Percentiles rank a stretch among this genome's conserved stretches.
phyloP scores from a whole-genome alignment of 23 tunicate genomes.

The Styela plicata region DNA sequence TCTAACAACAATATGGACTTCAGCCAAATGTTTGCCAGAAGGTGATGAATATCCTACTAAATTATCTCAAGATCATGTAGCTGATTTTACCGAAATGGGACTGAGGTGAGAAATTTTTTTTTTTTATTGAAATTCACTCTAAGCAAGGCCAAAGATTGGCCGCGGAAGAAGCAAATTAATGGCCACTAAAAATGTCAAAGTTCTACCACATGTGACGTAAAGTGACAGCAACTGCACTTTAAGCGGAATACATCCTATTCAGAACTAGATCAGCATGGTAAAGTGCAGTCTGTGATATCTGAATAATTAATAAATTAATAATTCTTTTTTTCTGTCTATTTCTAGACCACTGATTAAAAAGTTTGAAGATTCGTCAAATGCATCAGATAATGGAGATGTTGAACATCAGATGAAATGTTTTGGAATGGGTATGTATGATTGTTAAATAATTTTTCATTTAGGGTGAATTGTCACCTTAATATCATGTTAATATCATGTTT shows the following conservation, averaged over 20 bases:
- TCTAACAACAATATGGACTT: slow-evolving; percentile 28
- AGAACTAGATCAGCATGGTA: too few species aligned
- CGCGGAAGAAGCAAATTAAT: too few species aligned
- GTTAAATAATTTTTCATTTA: background rate
- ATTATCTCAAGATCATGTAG: background rate
- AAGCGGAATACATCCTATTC: too few species aligned
- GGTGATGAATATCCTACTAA: slow-evolving; percentile 30
- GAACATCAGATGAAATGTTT: slow-evolving; percentile 25
- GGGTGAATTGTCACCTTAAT: background rate
- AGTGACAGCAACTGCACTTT: too few species aligned
- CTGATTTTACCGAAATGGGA: background rate
- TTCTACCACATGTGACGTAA: too few species aligned
- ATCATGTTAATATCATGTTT: background rate
- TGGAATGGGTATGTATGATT: slow-evolving; percentile 18
- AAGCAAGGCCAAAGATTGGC: too few species aligned
- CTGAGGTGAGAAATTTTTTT: background rate
- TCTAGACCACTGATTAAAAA: background rate
- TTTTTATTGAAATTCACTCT: too few species aligned
- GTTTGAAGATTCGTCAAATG: background rate
- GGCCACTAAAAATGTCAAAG: too few species aligned
- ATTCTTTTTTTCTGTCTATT: too few species aligned
- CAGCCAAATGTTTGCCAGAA: slow-evolving; percentile 17
- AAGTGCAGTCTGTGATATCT: too few species aligned
- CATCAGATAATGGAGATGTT: slow-evolving; percentile 23
- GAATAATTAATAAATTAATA: too few species aligned